Evolutionary conservation across 1,140 invertebrate species (phyloP).

Genomic region (Pseudomyrmex cubaensis): DNA sequence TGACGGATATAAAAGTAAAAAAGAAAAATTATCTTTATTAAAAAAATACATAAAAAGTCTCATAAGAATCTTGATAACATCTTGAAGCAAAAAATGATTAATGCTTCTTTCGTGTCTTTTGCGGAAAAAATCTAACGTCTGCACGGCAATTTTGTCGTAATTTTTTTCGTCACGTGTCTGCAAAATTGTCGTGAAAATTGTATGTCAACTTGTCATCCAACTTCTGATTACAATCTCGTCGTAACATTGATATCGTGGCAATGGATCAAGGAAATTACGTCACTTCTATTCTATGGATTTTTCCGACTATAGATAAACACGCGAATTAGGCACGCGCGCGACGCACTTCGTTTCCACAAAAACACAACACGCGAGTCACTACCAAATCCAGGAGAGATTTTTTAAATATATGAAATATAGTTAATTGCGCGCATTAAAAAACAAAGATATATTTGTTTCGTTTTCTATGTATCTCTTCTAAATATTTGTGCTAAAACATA

Average conservation of each 20-base stretch:
- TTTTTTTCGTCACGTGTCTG: not conserved
- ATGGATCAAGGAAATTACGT: constrained; percentile 18
- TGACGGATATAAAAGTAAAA: too few species aligned
- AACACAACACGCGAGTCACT: not conserved
- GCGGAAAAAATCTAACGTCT: not conserved
- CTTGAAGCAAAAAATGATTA: constrained; percentile 2
- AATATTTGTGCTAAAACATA: too few species aligned
- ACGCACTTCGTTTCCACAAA: not conserved
- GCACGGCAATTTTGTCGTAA: not conserved
- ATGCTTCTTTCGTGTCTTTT: constrained; percentile 12
- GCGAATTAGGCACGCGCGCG: not conserved
- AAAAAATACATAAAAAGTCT: not conserved
- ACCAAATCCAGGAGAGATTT: not conserved
- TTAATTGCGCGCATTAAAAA: too few species aligned
- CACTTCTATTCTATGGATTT: not conserved
- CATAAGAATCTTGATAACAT: not conserved
- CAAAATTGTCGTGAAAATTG: constrained; percentile 24
- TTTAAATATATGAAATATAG: not conserved
- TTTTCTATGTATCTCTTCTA: too few species aligned
- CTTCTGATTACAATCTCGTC: constrained; percentile 18
- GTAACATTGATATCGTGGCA: constrained; percentile 8
- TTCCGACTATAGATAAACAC: not conserved
- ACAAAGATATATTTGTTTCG: too few species aligned
- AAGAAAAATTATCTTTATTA: not conserved
- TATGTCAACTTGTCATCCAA: constrained; percentile 12